Conservation (phyloP, 1,140 invertebrate species). For the Phthorimaea operculella region DNA sequence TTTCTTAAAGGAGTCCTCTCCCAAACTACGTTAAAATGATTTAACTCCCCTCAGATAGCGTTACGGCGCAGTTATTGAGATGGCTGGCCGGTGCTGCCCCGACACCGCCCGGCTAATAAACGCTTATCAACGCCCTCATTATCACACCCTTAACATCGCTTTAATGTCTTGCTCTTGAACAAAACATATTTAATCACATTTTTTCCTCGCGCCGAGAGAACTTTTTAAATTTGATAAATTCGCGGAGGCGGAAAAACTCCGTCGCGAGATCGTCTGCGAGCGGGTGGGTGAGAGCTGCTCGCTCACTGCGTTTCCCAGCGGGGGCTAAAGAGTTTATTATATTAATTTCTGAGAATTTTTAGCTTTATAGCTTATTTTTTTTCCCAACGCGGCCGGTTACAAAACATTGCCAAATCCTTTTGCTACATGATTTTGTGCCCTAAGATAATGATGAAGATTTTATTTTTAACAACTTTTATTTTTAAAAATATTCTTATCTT, state of each 20-base stretch:
- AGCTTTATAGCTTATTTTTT: too few species aligned
- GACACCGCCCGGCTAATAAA: conserved; percentile 50
- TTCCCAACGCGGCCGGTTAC: too few species aligned
- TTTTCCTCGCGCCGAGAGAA: conserved; percentile 43
- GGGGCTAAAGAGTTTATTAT: too few species aligned
- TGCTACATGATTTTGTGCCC: too few species aligned
- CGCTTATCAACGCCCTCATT: conserved; percentile 65
- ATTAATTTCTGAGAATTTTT: too few species aligned
- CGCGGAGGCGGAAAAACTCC: conserved; percentile 9
- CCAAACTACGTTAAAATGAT: conserved; percentile 65
- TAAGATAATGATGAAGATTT: too few species aligned
- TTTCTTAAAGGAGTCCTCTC: conserved; percentile 49
- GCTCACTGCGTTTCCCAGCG: too few species aligned
- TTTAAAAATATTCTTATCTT: too few species aligned
- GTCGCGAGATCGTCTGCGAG: too few species aligned
- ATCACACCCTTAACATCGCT: conserved; percentile 67
- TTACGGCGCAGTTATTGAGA: conserved; percentile 48
- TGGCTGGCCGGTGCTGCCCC: conserved; percentile 31
- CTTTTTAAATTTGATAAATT: conserved; percentile 65
- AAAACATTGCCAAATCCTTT: too few species aligned
- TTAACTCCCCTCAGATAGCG: conserved; percentile 63
- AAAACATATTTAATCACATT: conserved; percentile 68
- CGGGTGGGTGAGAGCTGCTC: too few species aligned
- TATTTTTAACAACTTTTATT: too few species aligned
- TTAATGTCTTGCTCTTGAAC: conserved; percentile 67